Evolutionary conservation across 2,113 vertebrate species (phyloP).

Genomic region (Charina bottae): DNA sequence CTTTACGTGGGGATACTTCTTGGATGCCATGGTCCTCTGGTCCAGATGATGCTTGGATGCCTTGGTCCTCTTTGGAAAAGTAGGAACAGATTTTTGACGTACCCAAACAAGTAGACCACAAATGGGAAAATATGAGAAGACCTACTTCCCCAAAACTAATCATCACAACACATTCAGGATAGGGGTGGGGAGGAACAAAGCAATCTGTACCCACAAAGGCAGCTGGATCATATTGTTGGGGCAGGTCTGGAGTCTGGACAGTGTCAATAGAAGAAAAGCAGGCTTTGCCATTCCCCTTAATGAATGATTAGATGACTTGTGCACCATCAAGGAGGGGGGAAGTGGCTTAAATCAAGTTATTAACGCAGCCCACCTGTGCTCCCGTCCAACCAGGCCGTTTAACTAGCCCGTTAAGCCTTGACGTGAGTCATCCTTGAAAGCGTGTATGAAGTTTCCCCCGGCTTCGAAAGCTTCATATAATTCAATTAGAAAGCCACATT

Average conservation of each 20-base stretch:
- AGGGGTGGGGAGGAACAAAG: conserved; percentile 9
- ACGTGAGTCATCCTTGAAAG: conserved; percentile 78
- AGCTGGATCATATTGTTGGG: conserved; percentile 81
- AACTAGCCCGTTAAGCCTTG: conserved; percentile 81
- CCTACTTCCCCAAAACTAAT: conserved; percentile 50
- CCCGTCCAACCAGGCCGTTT: conserved; percentile 76
- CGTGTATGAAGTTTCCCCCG: conserved; percentile 79
- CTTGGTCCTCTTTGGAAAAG: not conserved
- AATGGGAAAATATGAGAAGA: conserved; percentile 24
- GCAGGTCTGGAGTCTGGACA: conserved; percentile 76
- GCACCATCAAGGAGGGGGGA: conserved; percentile 75
- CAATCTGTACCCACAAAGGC: conserved; percentile 70
- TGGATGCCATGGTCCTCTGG: not conserved
- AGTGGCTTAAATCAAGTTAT: conserved; percentile 87
- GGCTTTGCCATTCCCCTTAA: conserved; percentile 81
- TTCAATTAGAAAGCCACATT: conserved; percentile 79
- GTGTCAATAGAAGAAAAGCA: conserved; percentile 83
- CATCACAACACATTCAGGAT: conserved; percentile 29
- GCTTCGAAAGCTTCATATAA: conserved; percentile 73
- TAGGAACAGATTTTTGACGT: conserved; percentile 21
- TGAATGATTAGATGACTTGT: conserved; percentile 85
- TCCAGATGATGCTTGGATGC: not conserved
- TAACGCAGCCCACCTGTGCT: conserved; percentile 85
- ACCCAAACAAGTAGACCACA: not conserved
- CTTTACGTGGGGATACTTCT: not conserved